Percentiles rank a stretch among this genome's conserved stretches.
Evolutionary conservation across 2,888 invertebrate genomes (phyloP).

Genomic region (Apantesis nais): DNA sequence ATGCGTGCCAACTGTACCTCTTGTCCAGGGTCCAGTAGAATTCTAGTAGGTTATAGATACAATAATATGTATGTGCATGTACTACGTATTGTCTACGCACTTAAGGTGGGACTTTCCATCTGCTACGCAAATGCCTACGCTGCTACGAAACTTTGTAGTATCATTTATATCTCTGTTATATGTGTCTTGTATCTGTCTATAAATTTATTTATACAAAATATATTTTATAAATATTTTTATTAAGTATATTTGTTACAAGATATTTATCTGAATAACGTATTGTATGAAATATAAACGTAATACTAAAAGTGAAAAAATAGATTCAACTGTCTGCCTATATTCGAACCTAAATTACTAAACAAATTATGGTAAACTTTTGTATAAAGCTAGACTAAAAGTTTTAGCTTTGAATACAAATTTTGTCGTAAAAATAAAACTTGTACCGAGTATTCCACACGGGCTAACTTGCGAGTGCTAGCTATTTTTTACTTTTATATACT

Average conservation of each 20-base stretch:
- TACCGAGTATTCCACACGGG: too few species aligned
- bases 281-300: not conserved
- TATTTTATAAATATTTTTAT: not conserved
- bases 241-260: not conserved
- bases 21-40: not conserved
- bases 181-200: too few species aligned
- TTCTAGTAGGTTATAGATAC: not conserved
- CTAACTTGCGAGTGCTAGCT: too few species aligned
- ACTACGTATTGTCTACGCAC: not conserved
- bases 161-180: too few species aligned
- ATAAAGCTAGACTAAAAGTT: too few species aligned
- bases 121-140: not conserved
- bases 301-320: not conserved
- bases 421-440: too few species aligned
- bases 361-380: too few species aligned
- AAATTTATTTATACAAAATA: not conserved
- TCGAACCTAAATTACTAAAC: not conserved
- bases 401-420: too few species aligned
- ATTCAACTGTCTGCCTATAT: not conserved
- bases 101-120: not conserved
- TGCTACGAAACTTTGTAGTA: not conserved
- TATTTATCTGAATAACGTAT: not conserved
- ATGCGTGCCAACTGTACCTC: not conserved
- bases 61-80: too few species aligned
- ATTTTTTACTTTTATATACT: too few species aligned